A percentile compares a stretch with the other conserved stretches of the same genome.
These are phyloP conservation scores for Marcusenius ussheri DNA, from an alignment of 2,113 vertebrate genomes.

Conservation along the genomic window DNA sequence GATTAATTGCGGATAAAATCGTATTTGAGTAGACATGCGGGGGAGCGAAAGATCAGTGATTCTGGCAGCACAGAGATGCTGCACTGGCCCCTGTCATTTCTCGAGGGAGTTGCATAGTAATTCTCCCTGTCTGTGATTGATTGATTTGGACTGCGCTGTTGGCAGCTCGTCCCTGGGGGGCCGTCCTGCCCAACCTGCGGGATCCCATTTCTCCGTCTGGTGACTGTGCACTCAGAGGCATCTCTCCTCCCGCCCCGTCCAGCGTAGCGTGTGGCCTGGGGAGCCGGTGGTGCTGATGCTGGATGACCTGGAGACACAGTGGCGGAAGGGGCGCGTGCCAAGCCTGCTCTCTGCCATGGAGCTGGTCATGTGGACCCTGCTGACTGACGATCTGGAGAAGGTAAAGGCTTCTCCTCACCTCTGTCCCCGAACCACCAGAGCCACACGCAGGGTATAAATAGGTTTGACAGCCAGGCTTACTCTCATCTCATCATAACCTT, in stretches of 20 bases:
- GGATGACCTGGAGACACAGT: slow-evolving; percentile 66
- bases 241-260: not conserved
- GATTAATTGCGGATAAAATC: not conserved
- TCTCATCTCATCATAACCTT: not conserved
- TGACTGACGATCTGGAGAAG: slow-evolving; percentile 47
- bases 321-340: slow-evolving; percentile 56
- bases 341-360: slow-evolving; percentile 60
- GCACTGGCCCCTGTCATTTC: not conserved
- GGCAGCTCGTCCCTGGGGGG: not conserved
- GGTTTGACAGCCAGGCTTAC: not conserved
- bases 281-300: slow-evolving; percentile 62
- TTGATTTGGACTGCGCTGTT: not conserved
- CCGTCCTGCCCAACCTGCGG: not conserved
- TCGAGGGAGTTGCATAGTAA: not conserved
- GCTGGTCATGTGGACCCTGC: slow-evolving; percentile 55
- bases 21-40: not conserved
- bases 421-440: not conserved
- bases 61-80: not conserved
- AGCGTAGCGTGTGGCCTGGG: slow-evolving; percentile 57
- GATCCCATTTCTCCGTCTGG: not conserved
- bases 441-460: not conserved
- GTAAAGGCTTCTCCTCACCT: slow-evolving; percentile 28
- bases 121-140: not conserved
- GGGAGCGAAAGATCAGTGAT: not conserved
- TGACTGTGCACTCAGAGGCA: not conserved